Base-by-base conservation (phyloP, 2,113 vertebrate genomes). In the Megaleporinus macrocephalus region DNA sequence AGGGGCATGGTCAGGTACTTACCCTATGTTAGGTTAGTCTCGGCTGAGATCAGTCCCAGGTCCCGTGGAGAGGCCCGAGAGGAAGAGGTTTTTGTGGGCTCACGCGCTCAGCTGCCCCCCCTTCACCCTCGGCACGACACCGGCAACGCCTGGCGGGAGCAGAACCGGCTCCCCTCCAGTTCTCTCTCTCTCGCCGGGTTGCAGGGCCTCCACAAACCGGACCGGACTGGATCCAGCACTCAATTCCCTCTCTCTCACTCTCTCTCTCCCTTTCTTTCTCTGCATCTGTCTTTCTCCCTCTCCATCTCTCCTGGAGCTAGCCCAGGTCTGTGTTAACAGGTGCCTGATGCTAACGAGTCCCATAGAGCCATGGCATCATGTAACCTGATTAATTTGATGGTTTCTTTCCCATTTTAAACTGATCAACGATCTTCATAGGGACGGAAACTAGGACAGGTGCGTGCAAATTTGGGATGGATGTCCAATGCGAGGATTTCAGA, bases 21-120 rank as follows among this genome's bases (percentile, higher is more conserved):
- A 94, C 93, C 94, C 93, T 92, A 86, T 89, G 92, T 79, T 72
- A 89, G 91, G 88, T 89, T 92, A 92, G 87, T 86, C 90, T 89
- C 76, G 90, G 91, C 93, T 92, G 91, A 90, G 89, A 90, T 93
- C 93, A 92, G 93, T 94, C 92, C 93, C 90, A 90, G 92, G 91
- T 92, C 91, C 88, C 85, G 88, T 91, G 90, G 91, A 91, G 91
- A 92, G 90, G 90, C 93, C 93, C 90, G 89, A 93, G 91, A 93
- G 89, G 91, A 80, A 90, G 92, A 89, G 88, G 88, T 83, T 80
- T 82, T 75, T 75, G 82, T 65, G 84, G 86, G 84, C 79, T 81
- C 66, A 77, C 72, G 75, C 74, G 84, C 69, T 86, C 78, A 77
- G 83, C 51, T 78, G 85, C 78, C 85, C 86, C 83, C 90, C 90